These are phyloP conservation scores for Tineola bisselliella DNA, from an alignment of 2,888 invertebrate genomes.

Conservation along the genomic window DNA sequence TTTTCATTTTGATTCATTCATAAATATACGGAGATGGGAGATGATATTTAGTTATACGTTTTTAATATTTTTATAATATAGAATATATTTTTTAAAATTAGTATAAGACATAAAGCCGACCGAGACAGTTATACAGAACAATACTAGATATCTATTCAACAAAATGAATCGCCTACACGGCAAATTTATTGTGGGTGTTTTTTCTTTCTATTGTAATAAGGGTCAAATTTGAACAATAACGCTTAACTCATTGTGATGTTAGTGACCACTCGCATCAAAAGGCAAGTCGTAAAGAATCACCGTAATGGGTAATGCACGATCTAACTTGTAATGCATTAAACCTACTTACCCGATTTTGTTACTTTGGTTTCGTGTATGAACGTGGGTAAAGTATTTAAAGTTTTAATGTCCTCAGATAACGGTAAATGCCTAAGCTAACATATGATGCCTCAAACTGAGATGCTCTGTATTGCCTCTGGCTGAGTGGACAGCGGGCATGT, in stretches of 20 bases:
- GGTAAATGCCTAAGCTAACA: too few species aligned
- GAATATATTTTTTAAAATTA: too few species aligned
- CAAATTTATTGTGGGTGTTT: background rate
- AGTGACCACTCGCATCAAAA: background rate
- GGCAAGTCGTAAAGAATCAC: constrained; percentile 35
- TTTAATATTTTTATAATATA: too few species aligned
- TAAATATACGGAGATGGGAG: background rate
- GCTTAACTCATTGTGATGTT: background rate
- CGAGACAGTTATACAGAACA: background rate
- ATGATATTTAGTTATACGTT: too few species aligned
- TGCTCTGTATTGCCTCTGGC: too few species aligned
- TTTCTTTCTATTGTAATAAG: background rate
- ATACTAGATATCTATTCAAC: background rate
- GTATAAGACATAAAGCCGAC: too few species aligned
- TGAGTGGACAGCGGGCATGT: too few species aligned
- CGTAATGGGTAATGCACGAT: constrained; percentile 53
- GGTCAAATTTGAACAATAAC: background rate
- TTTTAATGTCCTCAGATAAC: too few species aligned
- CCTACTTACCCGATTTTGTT: constrained; percentile 30
- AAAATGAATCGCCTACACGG: background rate
- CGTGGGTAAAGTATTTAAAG: background rate
- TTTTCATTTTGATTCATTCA: background rate
- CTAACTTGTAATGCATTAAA: constrained; percentile 32
- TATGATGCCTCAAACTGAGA: too few species aligned
- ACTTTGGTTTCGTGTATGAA: background rate